phyloP scores from a whole-genome alignment of 2,888 invertebrate genomes.

The Perizoma affinitatum region DNA sequence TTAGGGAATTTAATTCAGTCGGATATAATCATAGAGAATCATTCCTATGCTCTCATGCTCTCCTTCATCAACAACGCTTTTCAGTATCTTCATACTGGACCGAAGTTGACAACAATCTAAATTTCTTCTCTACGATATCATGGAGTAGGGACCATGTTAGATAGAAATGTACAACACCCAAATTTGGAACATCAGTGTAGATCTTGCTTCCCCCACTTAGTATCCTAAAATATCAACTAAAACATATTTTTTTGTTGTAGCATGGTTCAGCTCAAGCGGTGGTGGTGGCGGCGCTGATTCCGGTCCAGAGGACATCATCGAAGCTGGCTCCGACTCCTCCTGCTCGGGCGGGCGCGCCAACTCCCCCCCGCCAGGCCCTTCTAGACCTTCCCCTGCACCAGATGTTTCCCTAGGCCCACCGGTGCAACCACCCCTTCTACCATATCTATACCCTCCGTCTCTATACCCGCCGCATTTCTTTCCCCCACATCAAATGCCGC shows the following conservation, averaged over 20 bases:
- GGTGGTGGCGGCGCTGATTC: constrained; percentile 82
- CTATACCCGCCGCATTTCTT: constrained; percentile 91
- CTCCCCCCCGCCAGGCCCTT: constrained; percentile 84
- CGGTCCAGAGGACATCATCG: constrained; percentile 86
- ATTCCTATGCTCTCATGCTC: too few relatives aligned
- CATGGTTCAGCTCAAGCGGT: constrained; percentile 87
- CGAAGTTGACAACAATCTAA: too few relatives aligned
- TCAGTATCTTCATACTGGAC: too few relatives aligned
- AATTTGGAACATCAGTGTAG: too few relatives aligned
- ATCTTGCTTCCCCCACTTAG: too few relatives aligned
- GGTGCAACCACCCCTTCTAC: constrained; percentile 95
- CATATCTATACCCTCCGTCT: constrained; percentile 96
- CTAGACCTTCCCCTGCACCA: constrained; percentile 90
- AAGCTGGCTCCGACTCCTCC: constrained; percentile 89
- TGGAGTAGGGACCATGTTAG: too few relatives aligned
- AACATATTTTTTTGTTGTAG: constrained; percentile 58
- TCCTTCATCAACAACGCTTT: too few relatives aligned
- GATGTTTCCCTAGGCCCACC: constrained; percentile 97
- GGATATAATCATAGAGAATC: too few relatives aligned
- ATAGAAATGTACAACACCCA: too few relatives aligned
- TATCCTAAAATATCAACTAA: neutral
- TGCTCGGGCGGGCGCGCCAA: constrained; percentile 87
- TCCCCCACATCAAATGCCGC: constrained; percentile 91
- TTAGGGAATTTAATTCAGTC: too few relatives aligned
- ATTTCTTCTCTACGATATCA: too few relatives aligned